Conservation (phyloP, 2,888 invertebrate species). For the Melanchra persicariae region DNA sequence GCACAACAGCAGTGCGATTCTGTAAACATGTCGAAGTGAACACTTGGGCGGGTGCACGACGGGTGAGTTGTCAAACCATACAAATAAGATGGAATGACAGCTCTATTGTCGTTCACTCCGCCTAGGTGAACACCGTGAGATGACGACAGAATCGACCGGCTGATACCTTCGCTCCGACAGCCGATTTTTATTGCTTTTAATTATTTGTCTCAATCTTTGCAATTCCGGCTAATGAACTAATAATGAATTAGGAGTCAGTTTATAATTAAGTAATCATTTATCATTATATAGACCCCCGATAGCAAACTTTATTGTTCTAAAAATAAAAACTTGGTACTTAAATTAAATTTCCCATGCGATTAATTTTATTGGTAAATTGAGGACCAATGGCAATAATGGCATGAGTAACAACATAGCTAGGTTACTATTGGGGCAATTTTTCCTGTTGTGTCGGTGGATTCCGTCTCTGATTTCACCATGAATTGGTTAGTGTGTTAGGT, state of each 20-base stretch:
- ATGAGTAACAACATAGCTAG: not conserved
- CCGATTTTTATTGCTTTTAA: constrained; percentile 29
- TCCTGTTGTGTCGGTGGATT: constrained; percentile 1
- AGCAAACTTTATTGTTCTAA: not conserved
- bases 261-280: not conserved
- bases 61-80: too few species aligned
- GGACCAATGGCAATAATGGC: not conserved
- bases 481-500: constrained; percentile 13
- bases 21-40: too few species aligned
- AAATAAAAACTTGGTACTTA: not conserved
- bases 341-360: constrained; percentile 3
- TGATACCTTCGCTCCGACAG: constrained; percentile 23
- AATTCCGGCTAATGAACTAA: constrained; percentile 3
- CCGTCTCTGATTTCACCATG: constrained; percentile 17
- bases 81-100: too few species aligned
- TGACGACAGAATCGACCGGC: too few species aligned
- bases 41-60: too few species aligned
- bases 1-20: too few species aligned
- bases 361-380: constrained; percentile 5
- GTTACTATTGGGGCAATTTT: not conserved
- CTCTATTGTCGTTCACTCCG: too few species aligned
- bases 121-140: too few species aligned
- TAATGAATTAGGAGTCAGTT: not conserved
- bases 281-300: not conserved
- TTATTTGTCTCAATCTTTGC: constrained; percentile 6